A percentile compares a stretch with the other conserved stretches of the same genome.
Conservation (phyloP, 2,797 vertebrate species). For the Micromesistius poutassou region DNA sequence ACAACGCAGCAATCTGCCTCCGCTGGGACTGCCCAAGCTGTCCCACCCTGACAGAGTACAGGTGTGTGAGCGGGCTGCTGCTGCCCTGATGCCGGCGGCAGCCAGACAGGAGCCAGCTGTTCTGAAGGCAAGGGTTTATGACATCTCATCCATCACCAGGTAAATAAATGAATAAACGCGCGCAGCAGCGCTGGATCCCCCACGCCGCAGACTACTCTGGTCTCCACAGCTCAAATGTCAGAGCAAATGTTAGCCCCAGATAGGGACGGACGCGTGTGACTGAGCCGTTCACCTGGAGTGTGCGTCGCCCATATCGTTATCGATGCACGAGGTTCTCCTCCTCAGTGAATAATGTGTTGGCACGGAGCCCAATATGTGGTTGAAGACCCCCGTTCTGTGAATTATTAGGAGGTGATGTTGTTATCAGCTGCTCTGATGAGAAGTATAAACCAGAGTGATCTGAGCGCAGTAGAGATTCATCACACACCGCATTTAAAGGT, state of each 20-base stretch:
- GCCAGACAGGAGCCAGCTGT: neutral
- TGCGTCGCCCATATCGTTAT: neutral
- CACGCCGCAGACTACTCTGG: neutral
- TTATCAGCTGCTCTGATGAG: neutral
- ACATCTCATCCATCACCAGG: neutral
- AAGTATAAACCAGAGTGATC: neutral
- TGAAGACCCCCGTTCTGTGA: neutral
- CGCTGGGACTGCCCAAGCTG: neutral
- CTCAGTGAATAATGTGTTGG: neutral
- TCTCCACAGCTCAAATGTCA: neutral
- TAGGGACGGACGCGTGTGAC: neutral
- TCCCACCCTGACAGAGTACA: slow-evolving; percentile 31
- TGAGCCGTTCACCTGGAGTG: neutral
- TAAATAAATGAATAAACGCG: neutral
- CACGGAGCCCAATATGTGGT: neutral
- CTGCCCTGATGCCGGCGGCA: no score
- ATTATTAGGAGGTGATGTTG: neutral
- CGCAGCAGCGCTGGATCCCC: neutral
- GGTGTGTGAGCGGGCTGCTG: neutral
- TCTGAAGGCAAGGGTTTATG: neutral
- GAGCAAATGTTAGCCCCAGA: neutral
- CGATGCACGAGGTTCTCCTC: neutral
- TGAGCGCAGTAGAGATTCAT: neutral
- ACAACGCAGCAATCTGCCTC: slow-evolving; percentile 12
- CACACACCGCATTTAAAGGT: neutral